Evolutionary conservation across 2,888 invertebrate genomes (phyloP).

Genomic region (Ceratothoa steindachneri): DNA sequence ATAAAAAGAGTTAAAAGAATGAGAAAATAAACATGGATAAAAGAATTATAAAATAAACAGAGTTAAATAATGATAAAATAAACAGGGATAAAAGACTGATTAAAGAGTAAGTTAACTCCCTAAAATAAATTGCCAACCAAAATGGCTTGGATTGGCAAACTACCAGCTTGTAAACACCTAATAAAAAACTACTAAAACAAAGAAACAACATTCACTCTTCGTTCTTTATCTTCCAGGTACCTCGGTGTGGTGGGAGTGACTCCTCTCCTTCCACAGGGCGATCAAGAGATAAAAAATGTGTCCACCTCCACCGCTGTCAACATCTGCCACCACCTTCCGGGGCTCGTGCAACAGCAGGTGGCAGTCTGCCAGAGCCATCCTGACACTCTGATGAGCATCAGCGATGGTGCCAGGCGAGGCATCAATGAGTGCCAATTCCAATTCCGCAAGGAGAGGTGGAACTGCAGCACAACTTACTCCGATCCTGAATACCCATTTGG

Average conservation of each 20-base stretch:
- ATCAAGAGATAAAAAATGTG: constrained; percentile 42
- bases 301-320: constrained; percentile 40
- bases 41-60: no score
- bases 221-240: no score
- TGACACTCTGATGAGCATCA: constrained; percentile 56
- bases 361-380: constrained; percentile 46
- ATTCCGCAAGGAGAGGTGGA: constrained; percentile 60
- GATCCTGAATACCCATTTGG: constrained; percentile 40
- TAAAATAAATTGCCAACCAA: no score
- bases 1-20: not conserved
- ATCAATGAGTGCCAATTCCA: constrained; percentile 60
- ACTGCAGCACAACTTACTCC: constrained; percentile 55
- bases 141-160: no score
- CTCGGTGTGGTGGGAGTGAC: constrained; percentile 45
- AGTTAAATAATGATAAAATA: no score
- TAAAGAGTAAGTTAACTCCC: no score
- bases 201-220: no score
- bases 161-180: no score
- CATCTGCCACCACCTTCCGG: constrained; percentile 44
- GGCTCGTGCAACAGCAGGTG: constrained; percentile 46
- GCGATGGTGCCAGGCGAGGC: constrained; percentile 57
- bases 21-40: not conserved
- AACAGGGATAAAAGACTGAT: no score
- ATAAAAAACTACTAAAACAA: no score
- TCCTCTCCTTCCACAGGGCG: constrained; percentile 39